Percentiles rank a stretch among this genome's conserved stretches.
These are phyloP conservation scores for Hymenochirus boettgeri DNA, from an alignment of 2,113 vertebrate genomes.

Conservation along the genomic window DNA sequence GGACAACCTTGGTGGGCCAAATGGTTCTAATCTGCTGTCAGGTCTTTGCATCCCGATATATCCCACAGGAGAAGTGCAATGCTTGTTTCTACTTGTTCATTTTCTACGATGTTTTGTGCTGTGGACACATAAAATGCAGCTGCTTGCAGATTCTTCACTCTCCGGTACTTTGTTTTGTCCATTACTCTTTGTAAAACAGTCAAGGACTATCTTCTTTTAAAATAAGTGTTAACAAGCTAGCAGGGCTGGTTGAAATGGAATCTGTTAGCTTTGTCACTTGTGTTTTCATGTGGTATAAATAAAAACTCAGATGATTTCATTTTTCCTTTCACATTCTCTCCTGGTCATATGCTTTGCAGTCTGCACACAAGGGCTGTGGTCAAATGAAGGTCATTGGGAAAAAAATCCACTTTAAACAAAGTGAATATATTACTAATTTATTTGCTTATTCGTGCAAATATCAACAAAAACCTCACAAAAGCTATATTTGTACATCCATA, in stretches of 20 bases:
- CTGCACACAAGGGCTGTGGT: neutral
- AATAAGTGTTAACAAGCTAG: neutral
- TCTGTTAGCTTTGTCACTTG: neutral
- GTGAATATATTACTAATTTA: too few relatives aligned
- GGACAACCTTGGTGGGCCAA: neutral
- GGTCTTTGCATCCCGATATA: neutral
- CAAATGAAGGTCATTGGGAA: neutral
- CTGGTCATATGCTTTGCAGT: neutral
- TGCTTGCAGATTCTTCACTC: neutral
- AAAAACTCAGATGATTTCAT: neutral
- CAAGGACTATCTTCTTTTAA: neutral
- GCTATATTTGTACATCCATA: too few relatives aligned
- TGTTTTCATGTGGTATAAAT: neutral
- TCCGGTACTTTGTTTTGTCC: neutral
- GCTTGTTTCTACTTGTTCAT: constrained; percentile 1
- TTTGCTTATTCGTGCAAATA: too few relatives aligned
- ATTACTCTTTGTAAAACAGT: neutral
- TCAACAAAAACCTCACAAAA: too few relatives aligned
- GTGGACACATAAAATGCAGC: constrained; percentile 3
- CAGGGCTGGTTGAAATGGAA: neutral
- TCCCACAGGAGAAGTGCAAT: neutral
- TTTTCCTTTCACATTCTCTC: neutral
- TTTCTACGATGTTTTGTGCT: neutral
- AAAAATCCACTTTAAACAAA: neutral
- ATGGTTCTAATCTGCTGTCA: constrained; percentile 4